Evolutionary conservation across 2,113 vertebrate species (phyloP).

Genomic region (Xenopus borealis): DNA sequence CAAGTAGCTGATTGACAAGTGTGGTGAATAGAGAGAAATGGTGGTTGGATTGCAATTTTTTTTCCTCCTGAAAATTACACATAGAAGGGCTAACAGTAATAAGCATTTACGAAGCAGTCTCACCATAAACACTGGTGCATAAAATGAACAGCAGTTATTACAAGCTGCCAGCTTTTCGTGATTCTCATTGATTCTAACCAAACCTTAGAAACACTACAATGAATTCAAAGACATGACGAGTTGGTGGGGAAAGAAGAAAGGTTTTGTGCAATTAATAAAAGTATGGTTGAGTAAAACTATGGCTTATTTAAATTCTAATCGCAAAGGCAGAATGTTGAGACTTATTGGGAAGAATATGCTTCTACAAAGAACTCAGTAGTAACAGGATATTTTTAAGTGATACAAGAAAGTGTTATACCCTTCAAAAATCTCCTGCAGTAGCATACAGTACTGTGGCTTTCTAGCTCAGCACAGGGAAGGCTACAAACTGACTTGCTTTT

Average conservation of each 20-base stretch:
- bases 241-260: background rate
- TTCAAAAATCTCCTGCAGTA: conserved; percentile 63
- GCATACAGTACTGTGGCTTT: conserved; percentile 63
- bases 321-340: conserved; percentile 45
- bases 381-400: conserved; percentile 63
- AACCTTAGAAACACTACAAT: conserved; percentile 65
- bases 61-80: conserved; percentile 88
- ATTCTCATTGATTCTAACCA: conserved; percentile 63
- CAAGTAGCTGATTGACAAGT: conserved; percentile 96
- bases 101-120: conserved; percentile 94
- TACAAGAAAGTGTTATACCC: conserved; percentile 55
- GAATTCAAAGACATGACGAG: background rate
- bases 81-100: conserved; percentile 96
- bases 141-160: conserved; percentile 80
- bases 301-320: conserved; percentile 48
- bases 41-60: conserved; percentile 93
- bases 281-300: conserved; percentile 30
- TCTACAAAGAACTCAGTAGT: conserved; percentile 49
- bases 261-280: conserved; percentile 2
- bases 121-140: conserved; percentile 90
- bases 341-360: conserved; percentile 25
- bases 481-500: conserved; percentile 70
- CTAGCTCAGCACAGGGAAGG: conserved; percentile 61
- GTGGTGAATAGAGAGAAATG: conserved; percentile 99
- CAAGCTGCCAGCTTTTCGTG: conserved; percentile 69